Conservation (phyloP, 2,113 vertebrate genomes). For the Heteronetta atricapilla region DNA sequence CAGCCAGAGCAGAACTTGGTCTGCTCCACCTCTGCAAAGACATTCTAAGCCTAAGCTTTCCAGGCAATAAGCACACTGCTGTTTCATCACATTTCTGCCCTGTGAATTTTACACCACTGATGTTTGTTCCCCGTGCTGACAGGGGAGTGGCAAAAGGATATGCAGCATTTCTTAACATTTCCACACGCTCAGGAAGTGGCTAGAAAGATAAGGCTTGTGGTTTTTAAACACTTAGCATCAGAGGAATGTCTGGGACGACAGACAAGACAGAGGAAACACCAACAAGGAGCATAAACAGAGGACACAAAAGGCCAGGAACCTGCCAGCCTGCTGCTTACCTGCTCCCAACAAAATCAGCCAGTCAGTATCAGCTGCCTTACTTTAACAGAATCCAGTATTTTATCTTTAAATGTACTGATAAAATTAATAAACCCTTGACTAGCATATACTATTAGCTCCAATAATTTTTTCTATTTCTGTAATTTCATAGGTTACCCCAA, state of each 20-base stretch:
- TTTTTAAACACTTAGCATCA: constrained; percentile 20
- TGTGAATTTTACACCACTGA: background rate
- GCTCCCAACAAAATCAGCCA: background rate
- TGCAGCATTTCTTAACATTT: background rate
- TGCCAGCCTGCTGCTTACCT: background rate
- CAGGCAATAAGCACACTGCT: background rate
- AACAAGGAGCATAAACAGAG: background rate
- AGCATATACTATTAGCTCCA: background rate
- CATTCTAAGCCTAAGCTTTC: background rate
- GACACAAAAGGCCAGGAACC: background rate
- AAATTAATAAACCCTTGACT: background rate
- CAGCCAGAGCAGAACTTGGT: background rate
- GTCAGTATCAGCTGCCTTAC: background rate
- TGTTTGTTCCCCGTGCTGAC: background rate
- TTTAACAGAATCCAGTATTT: background rate
- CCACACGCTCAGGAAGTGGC: background rate
- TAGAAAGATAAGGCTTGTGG: background rate
- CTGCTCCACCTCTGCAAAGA: background rate
- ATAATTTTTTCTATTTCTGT: background rate
- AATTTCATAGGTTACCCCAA: background rate
- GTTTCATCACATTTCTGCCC: background rate
- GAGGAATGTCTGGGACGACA: background rate
- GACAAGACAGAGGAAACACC: background rate
- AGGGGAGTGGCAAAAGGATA: background rate
- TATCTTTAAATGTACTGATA: background rate